Conservation (phyloP, 2,797 vertebrate genomes). For the Epinephelus malabaricus region DNA sequence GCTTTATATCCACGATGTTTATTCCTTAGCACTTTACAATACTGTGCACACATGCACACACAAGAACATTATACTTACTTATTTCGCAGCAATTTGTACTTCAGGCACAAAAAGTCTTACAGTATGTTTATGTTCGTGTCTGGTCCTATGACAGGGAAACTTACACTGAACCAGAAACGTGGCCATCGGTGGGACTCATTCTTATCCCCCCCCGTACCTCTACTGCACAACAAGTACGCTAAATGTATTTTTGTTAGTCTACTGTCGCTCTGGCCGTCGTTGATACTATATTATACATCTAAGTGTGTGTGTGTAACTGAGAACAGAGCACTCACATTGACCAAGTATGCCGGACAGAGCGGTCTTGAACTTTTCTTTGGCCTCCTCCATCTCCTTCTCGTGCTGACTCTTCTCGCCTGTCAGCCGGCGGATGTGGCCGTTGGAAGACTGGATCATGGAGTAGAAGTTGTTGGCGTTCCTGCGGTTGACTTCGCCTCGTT, state of each 20-base stretch:
- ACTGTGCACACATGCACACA: slow-evolving; percentile 6
- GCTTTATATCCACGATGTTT: slow-evolving; percentile 5
- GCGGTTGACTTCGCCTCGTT: slow-evolving; percentile 96
- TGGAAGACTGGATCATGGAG: slow-evolving; percentile 98
- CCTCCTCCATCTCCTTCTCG: slow-evolving; percentile 97
- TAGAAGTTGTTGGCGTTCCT: slow-evolving; percentile 98
- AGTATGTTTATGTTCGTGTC: slow-evolving; percentile 31
- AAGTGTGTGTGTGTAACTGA: slow-evolving; percentile 6
- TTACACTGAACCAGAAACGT: slow-evolving; percentile 36
- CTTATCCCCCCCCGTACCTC: slow-evolving; percentile 23
- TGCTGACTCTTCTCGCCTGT: slow-evolving; percentile 93
- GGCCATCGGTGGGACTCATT: slow-evolving; percentile 13
- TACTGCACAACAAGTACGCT: slow-evolving; percentile 5
- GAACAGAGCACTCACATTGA: slow-evolving; percentile 92
- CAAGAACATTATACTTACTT: slow-evolving; percentile 65
- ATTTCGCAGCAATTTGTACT: slow-evolving; percentile 23
- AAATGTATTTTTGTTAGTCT: not conserved
- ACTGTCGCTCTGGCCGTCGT: not conserved
- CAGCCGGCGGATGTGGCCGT: slow-evolving; percentile 94
- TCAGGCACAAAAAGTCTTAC: slow-evolving; percentile 31
- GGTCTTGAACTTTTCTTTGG: slow-evolving; percentile 96
- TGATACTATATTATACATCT: not conserved
- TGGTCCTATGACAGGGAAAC: slow-evolving; percentile 13
- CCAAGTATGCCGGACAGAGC: slow-evolving; percentile 93
- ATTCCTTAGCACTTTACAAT: slow-evolving; percentile 14